Conservation (phyloP, 2,888 invertebrate genomes). For the Sinodicranocentrus sp. region DNA sequence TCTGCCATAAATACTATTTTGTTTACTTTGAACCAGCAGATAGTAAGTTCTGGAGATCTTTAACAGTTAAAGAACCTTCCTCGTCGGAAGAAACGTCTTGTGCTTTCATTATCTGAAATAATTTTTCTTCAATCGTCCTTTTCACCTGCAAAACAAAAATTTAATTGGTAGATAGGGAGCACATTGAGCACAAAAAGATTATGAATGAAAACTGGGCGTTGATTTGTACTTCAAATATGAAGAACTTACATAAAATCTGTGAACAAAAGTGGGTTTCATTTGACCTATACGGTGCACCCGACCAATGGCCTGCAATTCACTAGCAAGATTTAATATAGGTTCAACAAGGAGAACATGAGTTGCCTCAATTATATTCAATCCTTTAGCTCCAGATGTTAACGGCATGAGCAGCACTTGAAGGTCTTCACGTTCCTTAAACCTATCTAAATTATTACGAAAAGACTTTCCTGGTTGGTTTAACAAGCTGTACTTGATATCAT, state of each 20-base stretch:
- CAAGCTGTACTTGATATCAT: conserved; percentile 79
- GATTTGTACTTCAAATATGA: no score
- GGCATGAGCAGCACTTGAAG: conserved; percentile 83
- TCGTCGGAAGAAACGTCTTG: conserved; percentile 74
- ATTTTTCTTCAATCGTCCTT: conserved; percentile 86
- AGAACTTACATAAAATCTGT: conserved; percentile 83
- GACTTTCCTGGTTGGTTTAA: conserved; percentile 78
- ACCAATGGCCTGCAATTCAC: conserved; percentile 88
- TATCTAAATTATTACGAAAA: conserved; percentile 79
- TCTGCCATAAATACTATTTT: neutral
- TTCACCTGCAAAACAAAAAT: conserved; percentile 76
- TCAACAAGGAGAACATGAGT: conserved; percentile 88
- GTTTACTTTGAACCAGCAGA: neutral
- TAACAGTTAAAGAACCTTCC: conserved; percentile 76
- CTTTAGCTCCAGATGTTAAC: conserved; percentile 85
- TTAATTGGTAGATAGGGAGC: no score
- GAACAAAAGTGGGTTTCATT: conserved; percentile 84
- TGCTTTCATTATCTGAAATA: conserved; percentile 79
- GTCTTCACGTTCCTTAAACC: conserved; percentile 80
- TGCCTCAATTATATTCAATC: conserved; percentile 88
- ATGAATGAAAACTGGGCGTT: no score
- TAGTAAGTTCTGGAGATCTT: conserved; percentile 76
- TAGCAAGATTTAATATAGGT: conserved; percentile 85
- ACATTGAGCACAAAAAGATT: no score
- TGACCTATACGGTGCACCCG: conserved; percentile 89